Percentiles rank a stretch among this genome's conserved stretches.
Evolutionary conservation across 37 sponge, comb jelly and placozoan genomes (phyloP).

Genomic region (Hexactinellida sp.): DNA sequence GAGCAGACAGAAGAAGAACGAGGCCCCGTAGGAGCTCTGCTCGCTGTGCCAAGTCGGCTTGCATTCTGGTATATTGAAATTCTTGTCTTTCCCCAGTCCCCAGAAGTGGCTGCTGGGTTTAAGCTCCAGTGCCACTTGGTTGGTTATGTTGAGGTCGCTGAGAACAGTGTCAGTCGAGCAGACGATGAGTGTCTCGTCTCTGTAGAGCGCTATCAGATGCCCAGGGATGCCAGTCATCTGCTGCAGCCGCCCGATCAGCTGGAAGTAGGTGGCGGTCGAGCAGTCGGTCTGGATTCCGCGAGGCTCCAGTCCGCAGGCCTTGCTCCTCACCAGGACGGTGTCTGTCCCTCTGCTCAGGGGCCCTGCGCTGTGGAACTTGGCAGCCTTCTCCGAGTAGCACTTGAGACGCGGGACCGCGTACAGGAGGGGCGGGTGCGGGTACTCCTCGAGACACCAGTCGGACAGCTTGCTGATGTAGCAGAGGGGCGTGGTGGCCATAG

Average conservation of each 20-base stretch:
- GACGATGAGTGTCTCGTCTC: background rate
- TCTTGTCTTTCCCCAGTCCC: background rate
- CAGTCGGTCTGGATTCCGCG: background rate
- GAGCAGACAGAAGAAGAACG: background rate
- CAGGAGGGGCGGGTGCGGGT: background rate
- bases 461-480: background rate
- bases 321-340: background rate
- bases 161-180: background rate
- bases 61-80: background rate
- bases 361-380: background rate
- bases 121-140: background rate
- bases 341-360: background rate
- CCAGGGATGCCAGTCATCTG: background rate
- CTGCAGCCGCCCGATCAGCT: background rate
- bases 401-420: background rate
- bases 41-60: background rate
- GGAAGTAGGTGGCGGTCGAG: background rate
- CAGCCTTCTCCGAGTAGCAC: background rate
- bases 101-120: background rate
- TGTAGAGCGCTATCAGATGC: background rate
- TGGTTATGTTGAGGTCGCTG: background rate
- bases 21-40: background rate
- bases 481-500: background rate
- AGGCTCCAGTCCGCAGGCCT: background rate
- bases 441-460: background rate